Conservation (phyloP, 2,888 invertebrate genomes). For the Oligia fasciuncula region DNA sequence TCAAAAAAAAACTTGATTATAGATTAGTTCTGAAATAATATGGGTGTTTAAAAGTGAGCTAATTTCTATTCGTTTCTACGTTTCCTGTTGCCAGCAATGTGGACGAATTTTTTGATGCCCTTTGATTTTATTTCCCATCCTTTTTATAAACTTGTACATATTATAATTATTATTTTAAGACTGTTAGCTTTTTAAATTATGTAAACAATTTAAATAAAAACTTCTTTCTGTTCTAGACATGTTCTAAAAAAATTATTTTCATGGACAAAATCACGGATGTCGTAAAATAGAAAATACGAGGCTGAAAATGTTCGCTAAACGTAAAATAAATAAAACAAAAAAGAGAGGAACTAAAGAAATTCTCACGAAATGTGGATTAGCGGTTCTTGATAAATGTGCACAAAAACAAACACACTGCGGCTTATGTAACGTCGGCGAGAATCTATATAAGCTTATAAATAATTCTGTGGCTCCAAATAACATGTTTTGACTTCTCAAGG, state of each 20-base stretch:
- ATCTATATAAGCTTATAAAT: slow-evolving; percentile 47
- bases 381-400: slow-evolving; percentile 54
- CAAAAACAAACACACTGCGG: slow-evolving; percentile 51
- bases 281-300: background rate
- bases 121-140: too few species aligned
- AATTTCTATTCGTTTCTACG: background rate
- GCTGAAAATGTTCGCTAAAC: background rate
- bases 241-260: background rate
- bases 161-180: too few species aligned
- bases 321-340: slow-evolving; percentile 29
- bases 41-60: background rate
- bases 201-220: too few species aligned
- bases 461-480: slow-evolving; percentile 45
- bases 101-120: too few species aligned
- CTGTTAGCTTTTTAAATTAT: too few species aligned
- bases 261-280: slow-evolving; percentile 2
- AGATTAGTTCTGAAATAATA: background rate
- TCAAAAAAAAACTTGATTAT: too few species aligned
- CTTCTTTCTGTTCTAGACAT: background rate
- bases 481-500: slow-evolving; percentile 60
- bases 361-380: slow-evolving; percentile 52
- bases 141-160: too few species aligned
- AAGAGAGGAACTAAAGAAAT: slow-evolving; percentile 19
- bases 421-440: slow-evolving; percentile 33
- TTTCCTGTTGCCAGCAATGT: too few species aligned